These are phyloP conservation scores for Iphiclides podalirius DNA, from an alignment of 2,888 invertebrate genomes.

Conservation along the genomic window DNA sequence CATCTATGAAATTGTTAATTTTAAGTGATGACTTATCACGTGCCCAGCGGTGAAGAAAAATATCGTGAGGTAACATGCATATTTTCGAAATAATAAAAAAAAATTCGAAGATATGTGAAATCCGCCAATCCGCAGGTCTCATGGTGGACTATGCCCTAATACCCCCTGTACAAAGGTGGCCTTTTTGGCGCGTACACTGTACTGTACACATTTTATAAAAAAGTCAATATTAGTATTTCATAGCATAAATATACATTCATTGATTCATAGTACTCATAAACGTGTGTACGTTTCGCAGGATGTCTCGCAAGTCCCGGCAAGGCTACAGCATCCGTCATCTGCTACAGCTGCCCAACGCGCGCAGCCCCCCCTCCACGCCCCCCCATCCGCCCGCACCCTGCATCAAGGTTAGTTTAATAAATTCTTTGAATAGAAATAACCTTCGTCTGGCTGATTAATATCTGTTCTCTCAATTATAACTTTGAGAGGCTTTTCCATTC, in stretches of 20 bases:
- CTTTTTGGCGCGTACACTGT: neutral
- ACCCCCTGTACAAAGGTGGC: too few relatives aligned
- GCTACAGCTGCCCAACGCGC: slow-evolving; percentile 67
- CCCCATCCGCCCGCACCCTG: slow-evolving; percentile 57
- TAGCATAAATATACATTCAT: too few relatives aligned
- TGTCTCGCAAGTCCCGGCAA: slow-evolving; percentile 73
- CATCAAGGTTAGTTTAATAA: slow-evolving; percentile 63
- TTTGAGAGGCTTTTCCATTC: neutral
- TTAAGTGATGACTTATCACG: too few relatives aligned
- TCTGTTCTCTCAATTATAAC: neutral
- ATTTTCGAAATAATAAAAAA: too few relatives aligned
- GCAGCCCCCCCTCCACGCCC: slow-evolving; percentile 53
- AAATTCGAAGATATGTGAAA: too few relatives aligned
- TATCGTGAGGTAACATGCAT: too few relatives aligned
- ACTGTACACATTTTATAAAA: neutral
- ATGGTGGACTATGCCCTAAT: too few relatives aligned
- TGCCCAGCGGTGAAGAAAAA: too few relatives aligned
- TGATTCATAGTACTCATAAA: too few relatives aligned
- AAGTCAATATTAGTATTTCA: slow-evolving; percentile 1
- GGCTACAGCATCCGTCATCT: slow-evolving; percentile 75
- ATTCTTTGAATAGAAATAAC: slow-evolving; percentile 10
- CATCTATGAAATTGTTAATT: too few relatives aligned
- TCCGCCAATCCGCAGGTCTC: too few relatives aligned
- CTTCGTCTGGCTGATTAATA: neutral
- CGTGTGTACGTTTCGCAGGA: slow-evolving; percentile 43